Percentiles rank a stretch among this genome's conserved stretches.
Conservation (phyloP, 1,140 invertebrate species). For the Cydia splendana region DNA sequence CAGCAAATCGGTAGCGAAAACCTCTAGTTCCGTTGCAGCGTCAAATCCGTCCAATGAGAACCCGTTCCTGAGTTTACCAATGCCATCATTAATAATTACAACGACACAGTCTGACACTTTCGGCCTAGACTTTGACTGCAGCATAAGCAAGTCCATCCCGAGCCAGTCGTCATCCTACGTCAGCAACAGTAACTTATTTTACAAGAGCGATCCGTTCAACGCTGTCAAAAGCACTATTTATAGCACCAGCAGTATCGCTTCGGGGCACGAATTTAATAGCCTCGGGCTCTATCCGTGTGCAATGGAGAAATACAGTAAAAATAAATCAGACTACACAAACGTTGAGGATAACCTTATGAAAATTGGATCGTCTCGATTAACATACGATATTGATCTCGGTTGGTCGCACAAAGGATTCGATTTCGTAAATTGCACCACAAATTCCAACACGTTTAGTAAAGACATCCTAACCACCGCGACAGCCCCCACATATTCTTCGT, state of each 20-base stretch:
- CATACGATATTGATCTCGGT: slow-evolving; percentile 74
- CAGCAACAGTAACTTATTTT: slow-evolving; percentile 66
- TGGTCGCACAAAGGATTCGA: slow-evolving; percentile 76
- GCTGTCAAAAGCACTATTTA: slow-evolving; percentile 69
- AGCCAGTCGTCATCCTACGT: slow-evolving; percentile 56
- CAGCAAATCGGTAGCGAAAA: slow-evolving; percentile 54
- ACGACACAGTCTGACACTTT: slow-evolving; percentile 60
- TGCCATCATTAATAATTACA: slow-evolving; percentile 62
- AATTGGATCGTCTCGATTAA: slow-evolving; percentile 70
- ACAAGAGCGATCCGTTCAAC: slow-evolving; percentile 70
- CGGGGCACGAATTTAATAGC: slow-evolving; percentile 71
- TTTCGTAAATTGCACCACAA: slow-evolving; percentile 70
- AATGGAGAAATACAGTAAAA: slow-evolving; percentile 74
- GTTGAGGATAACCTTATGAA: slow-evolving; percentile 75
- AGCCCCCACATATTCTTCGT: slow-evolving; percentile 56
- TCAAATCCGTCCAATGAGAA: slow-evolving; percentile 57
- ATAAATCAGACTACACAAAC: slow-evolving; percentile 66
- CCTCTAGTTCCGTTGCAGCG: slow-evolving; percentile 35
- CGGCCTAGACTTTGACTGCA: slow-evolving; percentile 70
- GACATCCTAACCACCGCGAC: slow-evolving; percentile 63
- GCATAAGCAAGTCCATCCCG: slow-evolving; percentile 57
- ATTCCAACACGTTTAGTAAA: slow-evolving; percentile 62
- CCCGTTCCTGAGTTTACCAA: slow-evolving; percentile 67
- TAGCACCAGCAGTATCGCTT: slow-evolving; percentile 70
- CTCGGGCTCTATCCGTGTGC: slow-evolving; percentile 72